Conservation (phyloP, 1,140 invertebrate species). For the Caenorhabditis elegans region WBcel235 BX284604.4:12290001-12290500, state of each 20-base stretch:
- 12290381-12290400: too few species aligned
- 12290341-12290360: too few species aligned
- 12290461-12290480: too few species aligned
- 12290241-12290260: background rate
- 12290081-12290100: background rate
- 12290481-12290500: too few species aligned
- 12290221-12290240: background rate
- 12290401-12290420: too few species aligned
- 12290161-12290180: background rate
- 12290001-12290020: background rate
- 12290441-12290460: too few species aligned
- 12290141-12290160: too few species aligned
- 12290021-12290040: background rate
- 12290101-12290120: background rate
- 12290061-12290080: constrained; percentile 8
- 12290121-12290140: background rate
- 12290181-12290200: background rate
- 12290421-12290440: too few species aligned
- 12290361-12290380: too few species aligned
- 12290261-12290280: background rate
- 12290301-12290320: background rate
- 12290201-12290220: background rate
- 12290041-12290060: background rate
- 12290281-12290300: background rate
- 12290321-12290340: too few species aligned